Evolutionary conservation across 2,888 invertebrate genomes (phyloP).

Genomic region (Hydraecia micacea): DNA sequence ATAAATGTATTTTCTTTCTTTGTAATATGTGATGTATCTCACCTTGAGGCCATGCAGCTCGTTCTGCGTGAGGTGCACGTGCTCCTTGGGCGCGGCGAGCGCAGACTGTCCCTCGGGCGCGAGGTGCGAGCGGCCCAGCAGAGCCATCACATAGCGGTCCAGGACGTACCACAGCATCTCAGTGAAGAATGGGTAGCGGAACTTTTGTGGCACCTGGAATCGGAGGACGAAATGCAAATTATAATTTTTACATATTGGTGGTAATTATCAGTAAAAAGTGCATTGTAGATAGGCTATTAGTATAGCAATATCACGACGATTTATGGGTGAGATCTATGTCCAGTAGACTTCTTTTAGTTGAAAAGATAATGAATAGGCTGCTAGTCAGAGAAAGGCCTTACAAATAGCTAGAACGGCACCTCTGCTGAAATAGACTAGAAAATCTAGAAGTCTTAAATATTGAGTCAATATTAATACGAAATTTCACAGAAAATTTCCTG

Average conservation of each 20-base stretch:
- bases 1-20: not conserved
- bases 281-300: not conserved
- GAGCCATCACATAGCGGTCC: slow-evolving; percentile 96
- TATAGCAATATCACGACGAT: too few relatives aligned
- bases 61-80: slow-evolving; percentile 94
- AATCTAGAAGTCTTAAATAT: too few relatives aligned
- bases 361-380: too few relatives aligned
- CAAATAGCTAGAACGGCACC: too few relatives aligned
- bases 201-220: slow-evolving; percentile 97
- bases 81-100: slow-evolving; percentile 86
- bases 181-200: slow-evolving; percentile 99
- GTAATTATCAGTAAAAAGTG: not conserved
- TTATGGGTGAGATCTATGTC: too few relatives aligned
- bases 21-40: slow-evolving; percentile 13
- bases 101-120: slow-evolving; percentile 82
- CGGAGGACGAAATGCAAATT: not conserved
- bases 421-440: too few relatives aligned
- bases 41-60: slow-evolving; percentile 95
- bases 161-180: slow-evolving; percentile 99
- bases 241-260: not conserved
- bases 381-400: too few relatives aligned
- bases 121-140: slow-evolving; percentile 96
- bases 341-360: too few relatives aligned
- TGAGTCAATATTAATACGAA: too few relatives aligned
- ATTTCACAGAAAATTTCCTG: too few relatives aligned